Conservation (phyloP, 2,113 vertebrate genomes). For the Melanocharis versteri region DNA sequence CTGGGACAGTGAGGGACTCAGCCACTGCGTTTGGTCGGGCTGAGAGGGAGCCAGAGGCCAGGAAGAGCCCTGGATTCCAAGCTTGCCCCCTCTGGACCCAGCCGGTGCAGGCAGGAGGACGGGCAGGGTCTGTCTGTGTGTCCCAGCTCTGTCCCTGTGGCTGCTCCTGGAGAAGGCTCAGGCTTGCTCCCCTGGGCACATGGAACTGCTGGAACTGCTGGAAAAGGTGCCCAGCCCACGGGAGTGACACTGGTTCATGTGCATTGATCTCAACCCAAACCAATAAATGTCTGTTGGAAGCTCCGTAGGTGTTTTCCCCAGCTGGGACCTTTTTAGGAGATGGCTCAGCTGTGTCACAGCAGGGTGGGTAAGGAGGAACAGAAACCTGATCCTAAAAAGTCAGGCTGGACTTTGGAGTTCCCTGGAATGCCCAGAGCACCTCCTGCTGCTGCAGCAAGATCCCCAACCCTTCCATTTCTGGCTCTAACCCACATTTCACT, state of each 20-base stretch:
- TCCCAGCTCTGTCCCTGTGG: neutral
- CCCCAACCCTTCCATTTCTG: neutral
- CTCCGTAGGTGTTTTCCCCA: fast-evolving
- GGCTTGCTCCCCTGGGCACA: neutral
- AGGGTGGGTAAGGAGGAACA: neutral
- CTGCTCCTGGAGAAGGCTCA: neutral
- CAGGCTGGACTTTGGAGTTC: neutral
- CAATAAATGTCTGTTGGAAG: slow-evolving; percentile 27
- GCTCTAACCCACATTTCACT: neutral
- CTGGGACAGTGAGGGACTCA: neutral
- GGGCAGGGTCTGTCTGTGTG: neutral
- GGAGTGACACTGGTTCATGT: neutral
- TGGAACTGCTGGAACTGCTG: neutral
- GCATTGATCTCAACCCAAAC: neutral
- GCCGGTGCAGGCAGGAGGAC: neutral
- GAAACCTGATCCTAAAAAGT: neutral
- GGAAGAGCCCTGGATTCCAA: neutral
- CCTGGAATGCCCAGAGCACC: neutral
- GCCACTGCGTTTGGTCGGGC: neutral
- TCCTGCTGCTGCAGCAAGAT: neutral
- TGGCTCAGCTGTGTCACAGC: neutral
- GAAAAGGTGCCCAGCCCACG: neutral
- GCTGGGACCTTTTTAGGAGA: neutral
- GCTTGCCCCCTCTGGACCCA: neutral
- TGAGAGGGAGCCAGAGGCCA: neutral